These are phyloP conservation scores for Tanypteryx hageni DNA, from an alignment of 2,888 invertebrate genomes.

Conservation along the genomic window DNA sequence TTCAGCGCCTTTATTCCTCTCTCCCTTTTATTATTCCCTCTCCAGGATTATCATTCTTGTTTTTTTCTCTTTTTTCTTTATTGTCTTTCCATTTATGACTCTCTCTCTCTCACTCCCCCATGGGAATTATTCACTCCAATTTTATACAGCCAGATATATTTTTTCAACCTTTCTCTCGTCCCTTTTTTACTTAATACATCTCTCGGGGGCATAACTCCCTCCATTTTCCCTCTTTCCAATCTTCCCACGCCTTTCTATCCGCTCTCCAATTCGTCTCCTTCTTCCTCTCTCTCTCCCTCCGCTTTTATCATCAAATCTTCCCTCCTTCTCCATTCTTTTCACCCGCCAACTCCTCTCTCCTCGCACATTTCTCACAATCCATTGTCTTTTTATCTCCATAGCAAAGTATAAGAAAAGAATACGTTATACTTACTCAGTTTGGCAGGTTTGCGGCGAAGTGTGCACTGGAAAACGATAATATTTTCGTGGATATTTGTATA, in stretches of 20 bases:
- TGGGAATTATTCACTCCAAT: background rate
- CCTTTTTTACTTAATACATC: conserved; percentile 1
- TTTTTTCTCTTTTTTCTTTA: background rate
- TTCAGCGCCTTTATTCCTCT: background rate
- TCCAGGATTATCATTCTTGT: too few relatives aligned
- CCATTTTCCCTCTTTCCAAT: background rate
- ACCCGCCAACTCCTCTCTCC: background rate
- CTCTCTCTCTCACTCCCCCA: background rate
- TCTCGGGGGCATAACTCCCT: background rate
- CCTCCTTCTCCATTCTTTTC: background rate
- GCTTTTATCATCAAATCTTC: background rate
- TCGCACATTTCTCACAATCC: background rate
- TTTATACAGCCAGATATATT: background rate
- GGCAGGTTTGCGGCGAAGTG: too few relatives aligned
- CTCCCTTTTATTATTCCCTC: too few relatives aligned
- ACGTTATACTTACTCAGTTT: too few relatives aligned
- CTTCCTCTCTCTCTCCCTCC: background rate
- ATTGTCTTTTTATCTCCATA: too few relatives aligned
- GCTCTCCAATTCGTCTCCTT: background rate
- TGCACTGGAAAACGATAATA: too few relatives aligned
- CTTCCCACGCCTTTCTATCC: background rate
- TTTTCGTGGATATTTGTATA: too few relatives aligned
- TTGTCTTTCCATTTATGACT: conserved; percentile 4
- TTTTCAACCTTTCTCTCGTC: background rate
- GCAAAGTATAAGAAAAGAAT: too few relatives aligned